Conservation (phyloP, 2,888 invertebrate species). For the Netelia inedita region DNA sequence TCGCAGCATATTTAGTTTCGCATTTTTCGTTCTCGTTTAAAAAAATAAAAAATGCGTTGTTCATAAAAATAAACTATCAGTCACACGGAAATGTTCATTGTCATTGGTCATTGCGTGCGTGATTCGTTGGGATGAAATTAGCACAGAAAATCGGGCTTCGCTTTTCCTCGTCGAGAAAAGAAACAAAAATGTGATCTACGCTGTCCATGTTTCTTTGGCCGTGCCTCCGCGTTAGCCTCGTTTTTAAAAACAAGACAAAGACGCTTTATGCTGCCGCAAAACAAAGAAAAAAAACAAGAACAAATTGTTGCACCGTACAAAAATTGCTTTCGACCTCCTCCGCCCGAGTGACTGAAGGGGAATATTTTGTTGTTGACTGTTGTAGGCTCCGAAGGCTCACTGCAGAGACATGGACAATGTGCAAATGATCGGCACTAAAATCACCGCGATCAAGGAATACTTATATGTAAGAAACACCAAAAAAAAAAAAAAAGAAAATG, state of each 20-base stretch:
- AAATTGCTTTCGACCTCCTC: constrained; percentile 68
- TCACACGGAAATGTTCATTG: constrained; percentile 5
- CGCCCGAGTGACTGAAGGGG: constrained; percentile 79
- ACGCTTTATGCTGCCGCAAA: constrained; percentile 53
- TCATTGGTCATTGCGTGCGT: constrained; percentile 13
- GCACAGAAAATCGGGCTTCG: constrained; percentile 43
- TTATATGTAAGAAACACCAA: constrained; percentile 82
- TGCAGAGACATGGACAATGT: constrained; percentile 85
- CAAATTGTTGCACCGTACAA: constrained; percentile 58
- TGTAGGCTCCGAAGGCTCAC: constrained; percentile 84
- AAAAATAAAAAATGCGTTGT: not conserved
- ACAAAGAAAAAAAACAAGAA: constrained; percentile 48
- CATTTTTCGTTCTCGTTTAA: not conserved
- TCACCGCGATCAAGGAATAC: constrained; percentile 85
- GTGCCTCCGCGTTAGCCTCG: constrained; percentile 76
- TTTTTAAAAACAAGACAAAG: constrained; percentile 31
- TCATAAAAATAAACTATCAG: too few relatives aligned
- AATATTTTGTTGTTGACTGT: constrained; percentile 83
- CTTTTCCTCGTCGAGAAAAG: not conserved
- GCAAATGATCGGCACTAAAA: constrained; percentile 85
- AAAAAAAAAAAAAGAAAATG: not conserved
- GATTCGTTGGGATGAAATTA: constrained; percentile 22
- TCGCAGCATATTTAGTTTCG: not conserved
- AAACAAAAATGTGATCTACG: constrained; percentile 62
- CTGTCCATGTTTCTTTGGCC: constrained; percentile 83